Evolutionary conservation across 2,888 invertebrate species (phyloP).

Genomic region (Macroteleia sp.): DNA sequence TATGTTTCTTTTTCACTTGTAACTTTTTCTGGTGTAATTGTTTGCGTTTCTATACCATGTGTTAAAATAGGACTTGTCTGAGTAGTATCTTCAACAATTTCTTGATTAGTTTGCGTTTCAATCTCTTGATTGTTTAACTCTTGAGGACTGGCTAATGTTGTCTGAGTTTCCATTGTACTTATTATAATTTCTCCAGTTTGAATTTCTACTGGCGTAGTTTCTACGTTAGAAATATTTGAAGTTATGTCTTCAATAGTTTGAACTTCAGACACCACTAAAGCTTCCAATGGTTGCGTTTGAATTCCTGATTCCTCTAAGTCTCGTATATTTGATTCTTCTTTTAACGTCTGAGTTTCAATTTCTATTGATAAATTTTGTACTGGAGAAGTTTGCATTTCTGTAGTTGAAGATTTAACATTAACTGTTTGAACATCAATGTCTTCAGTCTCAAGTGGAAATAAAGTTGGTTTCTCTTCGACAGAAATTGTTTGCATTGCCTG

Average conservation of each 20-base stretch:
- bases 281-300: conserved; percentile 83
- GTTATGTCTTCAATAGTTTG: conserved; percentile 73
- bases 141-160: conserved; percentile 70
- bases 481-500: conserved; percentile 83
- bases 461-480: conserved; percentile 73
- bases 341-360: conserved; percentile 85
- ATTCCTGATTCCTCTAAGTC: conserved; percentile 81
- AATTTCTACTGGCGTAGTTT: conserved; percentile 85
- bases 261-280: conserved; percentile 76
- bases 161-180: conserved; percentile 75
- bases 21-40: conserved; percentile 12
- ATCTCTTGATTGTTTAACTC: conserved; percentile 69
- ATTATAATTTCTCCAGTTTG: conserved; percentile 78
- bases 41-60: conserved; percentile 56
- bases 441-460: conserved; percentile 71
- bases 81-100: conserved; percentile 41
- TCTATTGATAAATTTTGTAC: conserved; percentile 77
- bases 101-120: conserved; percentile 71
- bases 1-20: background rate
- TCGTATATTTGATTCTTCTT: conserved; percentile 71
- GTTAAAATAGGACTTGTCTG: conserved; percentile 74
- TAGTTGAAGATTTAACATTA: conserved; percentile 67
- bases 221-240: conserved; percentile 78
- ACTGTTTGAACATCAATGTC: conserved; percentile 84
- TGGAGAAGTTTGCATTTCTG: conserved; percentile 77